Percentiles rank a stretch among this genome's conserved stretches.
Conservation (phyloP, 2,888 invertebrate genomes). For the Callosobruchus maculatus region DNA sequence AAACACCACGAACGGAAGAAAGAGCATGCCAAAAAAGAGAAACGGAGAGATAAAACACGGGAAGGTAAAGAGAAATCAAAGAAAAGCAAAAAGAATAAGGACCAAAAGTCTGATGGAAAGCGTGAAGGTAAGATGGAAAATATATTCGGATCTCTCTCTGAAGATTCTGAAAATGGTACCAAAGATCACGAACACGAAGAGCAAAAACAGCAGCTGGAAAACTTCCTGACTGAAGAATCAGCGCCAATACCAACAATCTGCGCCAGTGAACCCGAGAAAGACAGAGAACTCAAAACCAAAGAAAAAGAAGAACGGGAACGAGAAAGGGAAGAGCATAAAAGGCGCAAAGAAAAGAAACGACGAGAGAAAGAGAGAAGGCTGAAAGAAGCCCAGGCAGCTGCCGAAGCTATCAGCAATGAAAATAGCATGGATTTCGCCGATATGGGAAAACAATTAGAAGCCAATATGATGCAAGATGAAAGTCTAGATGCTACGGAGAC, state of each 20-base stretch:
- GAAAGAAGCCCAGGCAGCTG: conserved; percentile 49
- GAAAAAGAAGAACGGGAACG: conserved; percentile 37
- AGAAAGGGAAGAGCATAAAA: conserved; percentile 54
- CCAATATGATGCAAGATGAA: conserved; percentile 71
- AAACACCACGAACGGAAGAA: conserved; percentile 45
- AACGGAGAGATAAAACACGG: conserved; percentile 57
- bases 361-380: conserved; percentile 46
- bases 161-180: conserved; percentile 54
- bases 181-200: conserved; percentile 32
- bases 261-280: conserved; percentile 54
- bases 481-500: conserved; percentile 49
- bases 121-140: conserved; percentile 83
- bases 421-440: conserved; percentile 79
- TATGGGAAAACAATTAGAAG: conserved; percentile 78
- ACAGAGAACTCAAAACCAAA: conserved; percentile 23
- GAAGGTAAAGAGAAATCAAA: conserved; percentile 60
- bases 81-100: conserved; percentile 53
- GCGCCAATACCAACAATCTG: conserved; percentile 40
- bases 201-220: conserved; percentile 18
- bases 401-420: conserved; percentile 53
- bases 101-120: conserved; percentile 43
- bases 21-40: conserved; percentile 57
- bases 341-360: conserved; percentile 53
- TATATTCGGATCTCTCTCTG: conserved; percentile 82
- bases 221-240: conserved; percentile 25